A percentile compares a stretch with the other conserved stretches of the same genome.
These are phyloP conservation scores for Eupithecia vulgata DNA, from an alignment of 2,888 invertebrate species.

Conservation along the genomic window DNA sequence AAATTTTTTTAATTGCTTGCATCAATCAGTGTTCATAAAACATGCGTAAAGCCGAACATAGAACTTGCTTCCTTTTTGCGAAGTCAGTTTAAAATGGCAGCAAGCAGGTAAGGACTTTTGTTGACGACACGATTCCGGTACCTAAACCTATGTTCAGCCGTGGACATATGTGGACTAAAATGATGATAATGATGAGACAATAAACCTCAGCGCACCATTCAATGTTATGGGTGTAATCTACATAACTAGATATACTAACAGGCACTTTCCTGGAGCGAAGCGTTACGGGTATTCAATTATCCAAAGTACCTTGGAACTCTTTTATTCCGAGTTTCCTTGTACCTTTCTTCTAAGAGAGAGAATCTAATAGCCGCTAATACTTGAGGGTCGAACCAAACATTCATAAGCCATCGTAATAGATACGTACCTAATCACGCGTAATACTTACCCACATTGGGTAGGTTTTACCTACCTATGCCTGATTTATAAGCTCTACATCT, in stretches of 20 bases:
- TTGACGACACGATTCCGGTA: not conserved
- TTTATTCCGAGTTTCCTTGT: conserved; percentile 31
- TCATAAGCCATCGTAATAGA: not conserved
- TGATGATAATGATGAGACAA: not conserved
- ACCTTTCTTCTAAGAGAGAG: conserved; percentile 17
- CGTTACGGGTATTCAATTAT: conserved; percentile 31
- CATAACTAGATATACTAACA: not conserved
- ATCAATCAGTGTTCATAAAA: too few relatives aligned
- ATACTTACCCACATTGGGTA: not conserved
- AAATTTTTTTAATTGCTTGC: too few relatives aligned
- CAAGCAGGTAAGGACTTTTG: too few relatives aligned
- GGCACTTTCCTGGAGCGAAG: conserved; percentile 19
- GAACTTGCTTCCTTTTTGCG: too few relatives aligned
- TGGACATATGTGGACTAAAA: not conserved
- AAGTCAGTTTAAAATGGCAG: too few relatives aligned
- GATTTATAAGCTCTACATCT: not conserved
- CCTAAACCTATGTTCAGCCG: not conserved
- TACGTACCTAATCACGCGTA: not conserved
- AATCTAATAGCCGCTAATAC: conserved; percentile 10
- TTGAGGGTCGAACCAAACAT: not conserved
- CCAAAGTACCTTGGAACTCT: conserved; percentile 10
- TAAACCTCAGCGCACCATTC: not conserved
- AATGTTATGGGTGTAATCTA: not conserved
- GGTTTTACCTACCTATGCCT: too few relatives aligned
- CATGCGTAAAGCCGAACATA: too few relatives aligned